phyloP scores from a whole-genome alignment of 1,140 invertebrate genomes.

The Drosophila sechellia region DNA sequence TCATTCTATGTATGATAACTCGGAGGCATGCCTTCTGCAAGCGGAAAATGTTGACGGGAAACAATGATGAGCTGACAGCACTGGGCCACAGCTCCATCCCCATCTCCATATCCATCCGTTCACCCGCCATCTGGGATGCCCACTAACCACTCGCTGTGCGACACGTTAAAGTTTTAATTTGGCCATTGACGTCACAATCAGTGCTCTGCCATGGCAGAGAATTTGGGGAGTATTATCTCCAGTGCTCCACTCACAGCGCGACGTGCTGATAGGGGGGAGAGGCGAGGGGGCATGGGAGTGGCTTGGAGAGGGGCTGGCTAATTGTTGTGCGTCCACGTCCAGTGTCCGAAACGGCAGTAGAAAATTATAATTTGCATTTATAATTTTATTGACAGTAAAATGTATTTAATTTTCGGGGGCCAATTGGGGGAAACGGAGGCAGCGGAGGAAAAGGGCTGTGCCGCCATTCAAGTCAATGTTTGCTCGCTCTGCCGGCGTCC shows the following conservation, averaged over 20 bases:
- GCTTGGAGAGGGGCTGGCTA: constrained; percentile 40
- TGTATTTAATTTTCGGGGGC: constrained; percentile 76
- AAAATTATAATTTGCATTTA: constrained; percentile 83
- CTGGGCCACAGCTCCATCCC: constrained; percentile 9
- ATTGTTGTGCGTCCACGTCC: constrained; percentile 56
- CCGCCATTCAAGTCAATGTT: constrained; percentile 50
- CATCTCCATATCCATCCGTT: not conserved
- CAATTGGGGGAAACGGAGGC: constrained; percentile 19
- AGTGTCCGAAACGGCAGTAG: constrained; percentile 68
- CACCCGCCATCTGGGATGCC: constrained; percentile 14
- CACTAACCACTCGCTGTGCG: constrained; percentile 41
- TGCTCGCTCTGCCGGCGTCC: constrained; percentile 8
- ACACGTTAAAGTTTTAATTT: constrained; percentile 81
- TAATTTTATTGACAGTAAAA: constrained; percentile 83
- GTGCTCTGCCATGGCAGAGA: constrained; percentile 29
- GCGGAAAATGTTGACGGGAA: constrained; percentile 1
- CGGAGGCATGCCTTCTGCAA: not conserved
- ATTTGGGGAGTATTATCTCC: constrained; percentile 63
- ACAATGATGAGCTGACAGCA: constrained; percentile 21
- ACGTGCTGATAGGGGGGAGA: not conserved
- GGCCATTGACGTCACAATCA: constrained; percentile 76
- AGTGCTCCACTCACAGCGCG: constrained; percentile 26
- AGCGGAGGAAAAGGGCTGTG: constrained; percentile 28
- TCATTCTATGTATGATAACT: too few relatives aligned
- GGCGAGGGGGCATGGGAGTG: not conserved